Evolutionary conservation across 2,113 vertebrate genomes (phyloP), one percentile per base, ranked within the genome.

Genomic region (Bathybates hornii): DNA sequence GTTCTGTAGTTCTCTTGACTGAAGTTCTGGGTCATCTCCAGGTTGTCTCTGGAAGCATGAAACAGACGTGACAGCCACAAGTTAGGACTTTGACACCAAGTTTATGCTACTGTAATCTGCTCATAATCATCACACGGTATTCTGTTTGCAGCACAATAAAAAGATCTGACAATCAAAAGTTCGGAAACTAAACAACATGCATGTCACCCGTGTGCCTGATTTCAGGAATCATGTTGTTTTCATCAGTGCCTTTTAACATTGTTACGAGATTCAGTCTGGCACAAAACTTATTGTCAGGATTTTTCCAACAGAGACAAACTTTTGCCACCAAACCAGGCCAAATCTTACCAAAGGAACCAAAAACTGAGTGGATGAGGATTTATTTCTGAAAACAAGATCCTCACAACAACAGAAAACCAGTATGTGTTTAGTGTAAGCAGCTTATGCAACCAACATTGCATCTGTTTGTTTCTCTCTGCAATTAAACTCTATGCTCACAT

Each of bases 101-200:
- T 48, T 11, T 19, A 29, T 38, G 17, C 32, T 66, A 19, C 24
- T 29, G 4, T 1, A 66, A 21, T 76, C 71, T 32, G 24, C 24
- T 76, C 24, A 12, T 48, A 50, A 12, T 76, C 24, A 76, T 0
- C 43, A 76, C 3, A 29, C 2, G 0, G 34, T 76, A 1, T 1
- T 50, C 71, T 32, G 24, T 50, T 76, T 4, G 66, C 38, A 43
- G 38, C 38, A 45, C 5, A 45, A 27, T 43, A 73, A 73, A 73
- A 45, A 6, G 5, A 71, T 71, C 38, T 71, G 7, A 43, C 36
- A 73, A 24, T 41, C 14, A 45, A 73, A 73, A 73, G n/a, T 0
- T 43, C 1, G 4, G n/a, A 45, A 73, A 73, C 66, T 2, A 71
- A 71, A 16, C 36, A 27, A 71, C 66, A 43, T 24, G 13, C n/a